phyloP scores from a whole-genome alignment of 2,113 vertebrate genomes.

The Brachyhypopomus occidentalis region DNA sequence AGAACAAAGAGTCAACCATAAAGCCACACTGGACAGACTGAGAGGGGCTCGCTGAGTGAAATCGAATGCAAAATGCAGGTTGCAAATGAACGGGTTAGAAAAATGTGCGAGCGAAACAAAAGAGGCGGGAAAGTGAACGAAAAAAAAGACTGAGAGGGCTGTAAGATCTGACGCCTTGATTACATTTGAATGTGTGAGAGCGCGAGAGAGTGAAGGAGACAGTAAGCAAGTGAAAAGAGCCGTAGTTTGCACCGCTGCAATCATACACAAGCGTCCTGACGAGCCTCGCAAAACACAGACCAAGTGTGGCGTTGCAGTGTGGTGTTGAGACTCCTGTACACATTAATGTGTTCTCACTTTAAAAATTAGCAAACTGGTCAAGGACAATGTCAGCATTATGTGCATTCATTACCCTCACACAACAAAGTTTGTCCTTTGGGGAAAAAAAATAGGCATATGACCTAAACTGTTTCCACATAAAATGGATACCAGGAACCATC shows the following conservation, averaged over 20 bases:
- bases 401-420: slow-evolving; percentile 60
- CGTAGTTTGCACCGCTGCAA: not conserved
- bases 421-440: slow-evolving; percentile 63
- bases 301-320: not conserved
- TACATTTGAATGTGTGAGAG: slow-evolving; percentile 38
- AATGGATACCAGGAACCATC: too few species aligned
- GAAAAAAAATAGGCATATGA: slow-evolving; percentile 39
- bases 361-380: slow-evolving; percentile 13
- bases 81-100: slow-evolving; percentile 51
- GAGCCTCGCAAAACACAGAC: not conserved
- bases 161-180: slow-evolving; percentile 53
- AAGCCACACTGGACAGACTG: slow-evolving; percentile 36
- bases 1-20: slow-evolving; percentile 44
- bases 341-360: slow-evolving; percentile 28
- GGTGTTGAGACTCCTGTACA: not conserved
- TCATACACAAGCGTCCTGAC: not conserved
- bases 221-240: slow-evolving; percentile 40
- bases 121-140: slow-evolving; percentile 22
- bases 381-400: slow-evolving; percentile 45
- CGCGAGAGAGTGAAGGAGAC: slow-evolving; percentile 21
- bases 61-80: slow-evolving; percentile 45
- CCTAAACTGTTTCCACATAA: slow-evolving; percentile 46
- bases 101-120: slow-evolving; percentile 34
- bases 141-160: slow-evolving; percentile 42
- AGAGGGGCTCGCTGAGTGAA: slow-evolving; percentile 36